These are phyloP conservation scores for Dione juno DNA, from an alignment of 2,888 invertebrate genomes.

Conservation along the genomic window DNA sequence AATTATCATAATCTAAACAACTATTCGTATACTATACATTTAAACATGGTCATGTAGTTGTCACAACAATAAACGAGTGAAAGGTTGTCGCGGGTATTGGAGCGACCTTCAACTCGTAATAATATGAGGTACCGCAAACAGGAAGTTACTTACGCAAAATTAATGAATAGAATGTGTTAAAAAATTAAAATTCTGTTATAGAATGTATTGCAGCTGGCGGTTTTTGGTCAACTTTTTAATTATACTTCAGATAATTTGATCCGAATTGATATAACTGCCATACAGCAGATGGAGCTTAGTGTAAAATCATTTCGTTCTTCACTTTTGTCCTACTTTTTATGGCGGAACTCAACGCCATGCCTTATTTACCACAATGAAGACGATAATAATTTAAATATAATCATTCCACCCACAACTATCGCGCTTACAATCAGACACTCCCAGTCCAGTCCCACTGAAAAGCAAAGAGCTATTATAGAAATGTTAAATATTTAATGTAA, in stretches of 20 bases:
- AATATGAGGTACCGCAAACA: conserved; percentile 34
- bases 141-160: conserved; percentile 31
- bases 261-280: no score
- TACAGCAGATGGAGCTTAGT: no score
- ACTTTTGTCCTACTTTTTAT: no score
- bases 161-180: conserved; percentile 8
- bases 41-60: background rate
- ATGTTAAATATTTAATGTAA: background rate
- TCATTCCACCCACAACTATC: no score
- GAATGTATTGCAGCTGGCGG: background rate
- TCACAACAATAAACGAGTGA: conserved; percentile 36
- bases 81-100: conserved; percentile 39
- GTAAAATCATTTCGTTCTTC: no score
- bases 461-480: no score
- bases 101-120: conserved; percentile 40
- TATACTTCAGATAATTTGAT: no score
- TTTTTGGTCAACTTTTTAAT: background rate
- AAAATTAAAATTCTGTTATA: background rate
- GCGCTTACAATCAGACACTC: no score
- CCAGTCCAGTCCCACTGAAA: no score
- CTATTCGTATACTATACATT: background rate
- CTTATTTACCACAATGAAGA: no score
- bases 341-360: no score
- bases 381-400: no score
- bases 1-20: background rate